Evolutionary conservation across 2,888 invertebrate species (phyloP), one percentile per base, ranked within the genome.

Genomic region (Xestia c-nigrum): DNA sequence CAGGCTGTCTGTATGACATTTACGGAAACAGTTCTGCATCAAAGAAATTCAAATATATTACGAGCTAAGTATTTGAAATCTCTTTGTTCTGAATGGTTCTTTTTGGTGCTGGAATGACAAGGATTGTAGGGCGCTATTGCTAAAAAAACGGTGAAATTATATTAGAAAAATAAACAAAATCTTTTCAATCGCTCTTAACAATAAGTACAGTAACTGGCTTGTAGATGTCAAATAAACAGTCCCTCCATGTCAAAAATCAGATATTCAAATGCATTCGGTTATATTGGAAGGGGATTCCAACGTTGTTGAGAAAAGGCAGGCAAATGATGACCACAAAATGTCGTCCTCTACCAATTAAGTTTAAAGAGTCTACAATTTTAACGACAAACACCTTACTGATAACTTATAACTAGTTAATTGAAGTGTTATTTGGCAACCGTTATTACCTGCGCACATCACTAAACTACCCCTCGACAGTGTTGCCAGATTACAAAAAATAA

Each of bases 401-500:
- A 52, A 55, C n/a, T n/a, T 52, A 52, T 24, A 2, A 19, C 6
- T n/a, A 47, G 16, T 12, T 40, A 64, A 31, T 3, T 3, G 5
- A 38, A 24, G 9, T 0, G 38, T 21, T 70, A 40, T 21, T 52
- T 1, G 1, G 1, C 3, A 57, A n/a, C 71, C 0, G 40, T n/a
- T 75, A 69, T 63, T 63, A 72, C 19, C 5, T 16, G 14, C 4
- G 31, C 70, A 63, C 88, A 83, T 81, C 89, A 86, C 92, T 90
- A 89, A 72, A 73, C 84, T 83, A 87, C 74, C 82, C 78, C 57
- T 76, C 40, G 24, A 14, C 83, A 85, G 88, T 92, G 92, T 92
- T 93, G 91, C 94, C 91, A 91, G 86, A 75, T 88, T 80, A 85
- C 83, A 91, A 91, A 92, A 92, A 90, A 84, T 84, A 85, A 87